A percentile compares a stretch with the other conserved stretches of the same genome.
Evolutionary conservation across 2,797 vertebrate genomes (phyloP).

Genomic region (Sorex maritimensis): DNA sequence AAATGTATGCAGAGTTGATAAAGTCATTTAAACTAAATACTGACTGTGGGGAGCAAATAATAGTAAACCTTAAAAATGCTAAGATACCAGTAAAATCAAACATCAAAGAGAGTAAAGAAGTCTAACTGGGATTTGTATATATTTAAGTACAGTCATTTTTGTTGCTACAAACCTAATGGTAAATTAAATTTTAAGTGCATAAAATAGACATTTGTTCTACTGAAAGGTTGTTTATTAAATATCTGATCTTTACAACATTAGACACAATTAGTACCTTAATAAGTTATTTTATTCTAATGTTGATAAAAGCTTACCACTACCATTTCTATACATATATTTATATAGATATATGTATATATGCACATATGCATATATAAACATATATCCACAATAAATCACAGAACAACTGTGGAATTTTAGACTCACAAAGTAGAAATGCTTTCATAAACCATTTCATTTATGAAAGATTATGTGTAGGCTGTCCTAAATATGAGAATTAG

Average conservation of each 20-base stretch:
- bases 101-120: conserved; percentile 62
- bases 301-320: neutral
- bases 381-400: conserved; percentile 24
- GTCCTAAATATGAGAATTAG: conserved; percentile 25
- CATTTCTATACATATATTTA: neutral
- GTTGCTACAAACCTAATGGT: conserved; percentile 34
- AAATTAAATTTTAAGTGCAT: conserved; percentile 67
- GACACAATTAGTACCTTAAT: conserved; percentile 42
- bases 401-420: neutral
- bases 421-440: conserved; percentile 33
- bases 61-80: conserved; percentile 63
- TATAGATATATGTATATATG: too few species aligned
- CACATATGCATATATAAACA: neutral
- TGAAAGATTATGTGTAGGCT: neutral
- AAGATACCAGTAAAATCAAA: conserved; percentile 67
- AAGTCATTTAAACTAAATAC: conserved; percentile 78
- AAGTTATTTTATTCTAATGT: conserved; percentile 55
- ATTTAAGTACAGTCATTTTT: conserved; percentile 58
- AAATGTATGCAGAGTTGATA: conserved; percentile 79
- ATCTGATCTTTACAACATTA: conserved; percentile 65
- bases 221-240: conserved; percentile 42
- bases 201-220: conserved; percentile 46
- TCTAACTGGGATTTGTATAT: conserved; percentile 53
- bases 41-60: conserved; percentile 65
- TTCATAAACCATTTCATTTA: conserved; percentile 37